Percentiles rank a stretch among this genome's conserved stretches.
phyloP scores from a whole-genome alignment of 2,888 invertebrate genomes.

The Philaethria dido region DNA sequence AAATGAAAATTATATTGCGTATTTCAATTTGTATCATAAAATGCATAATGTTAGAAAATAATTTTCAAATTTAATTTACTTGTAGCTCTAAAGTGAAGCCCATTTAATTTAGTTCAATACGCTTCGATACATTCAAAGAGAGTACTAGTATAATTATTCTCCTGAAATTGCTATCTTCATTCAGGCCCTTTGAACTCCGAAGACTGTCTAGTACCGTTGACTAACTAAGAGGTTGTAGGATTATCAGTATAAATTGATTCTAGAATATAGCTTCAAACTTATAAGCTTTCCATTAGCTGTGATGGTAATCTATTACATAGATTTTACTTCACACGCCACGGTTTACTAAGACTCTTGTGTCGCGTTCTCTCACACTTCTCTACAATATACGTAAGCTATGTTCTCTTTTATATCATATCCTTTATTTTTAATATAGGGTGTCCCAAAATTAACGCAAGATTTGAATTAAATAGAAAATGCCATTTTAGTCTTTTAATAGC shows the following conservation, averaged over 20 bases:
- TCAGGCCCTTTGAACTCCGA: slow-evolving; percentile 3
- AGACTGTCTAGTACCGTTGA: slow-evolving; percentile 8
- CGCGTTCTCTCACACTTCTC: neutral
- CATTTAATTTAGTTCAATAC: neutral
- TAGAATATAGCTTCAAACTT: neutral
- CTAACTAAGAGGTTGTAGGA: neutral
- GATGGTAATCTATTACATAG: slow-evolving; percentile 9
- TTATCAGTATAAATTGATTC: slow-evolving; percentile 5
- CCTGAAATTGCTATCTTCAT: slow-evolving; percentile 10
- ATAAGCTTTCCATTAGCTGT: neutral
- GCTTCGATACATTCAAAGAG: neutral
- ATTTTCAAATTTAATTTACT: neutral
- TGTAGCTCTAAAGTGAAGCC: neutral
- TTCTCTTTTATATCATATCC: neutral
- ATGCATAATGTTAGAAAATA: neutral
- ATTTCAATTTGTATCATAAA: neutral
- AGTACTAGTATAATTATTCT: neutral
- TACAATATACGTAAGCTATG: neutral
- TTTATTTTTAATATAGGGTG: too few species aligned
- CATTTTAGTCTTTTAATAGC: too few species aligned
- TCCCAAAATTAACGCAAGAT: too few species aligned
- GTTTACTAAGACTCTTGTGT: neutral
- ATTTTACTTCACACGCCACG: neutral
- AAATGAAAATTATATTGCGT: too few species aligned
- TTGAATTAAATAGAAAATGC: too few species aligned